Percentiles rank a stretch among this genome's conserved stretches.
Evolutionary conservation across 2,888 invertebrate species (phyloP).

Genomic region (Phortica okadai): DNA sequence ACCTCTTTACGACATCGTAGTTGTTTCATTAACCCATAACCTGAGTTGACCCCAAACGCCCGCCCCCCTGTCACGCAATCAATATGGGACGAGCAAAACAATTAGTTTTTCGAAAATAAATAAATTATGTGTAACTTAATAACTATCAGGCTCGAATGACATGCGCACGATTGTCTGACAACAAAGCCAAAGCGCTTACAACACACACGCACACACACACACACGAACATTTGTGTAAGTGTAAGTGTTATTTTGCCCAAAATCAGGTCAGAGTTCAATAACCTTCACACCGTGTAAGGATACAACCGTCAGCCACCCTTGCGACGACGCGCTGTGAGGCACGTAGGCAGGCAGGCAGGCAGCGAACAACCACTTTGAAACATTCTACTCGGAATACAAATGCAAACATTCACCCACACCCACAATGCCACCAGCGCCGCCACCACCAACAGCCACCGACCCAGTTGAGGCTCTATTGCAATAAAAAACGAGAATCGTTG

Average conservation of each 20-base stretch:
- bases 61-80: background rate
- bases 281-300: slow-evolving; percentile 57
- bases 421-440: background rate
- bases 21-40: too few species aligned
- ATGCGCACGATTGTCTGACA: slow-evolving; percentile 25
- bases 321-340: slow-evolving; percentile 56
- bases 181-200: slow-evolving; percentile 38
- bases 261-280: slow-evolving; percentile 66
- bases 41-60: background rate
- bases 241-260: background rate
- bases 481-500: background rate
- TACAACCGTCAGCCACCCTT: slow-evolving; percentile 42
- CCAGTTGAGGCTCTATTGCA: background rate
- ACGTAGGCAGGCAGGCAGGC: slow-evolving; percentile 51
- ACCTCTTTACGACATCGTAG: too few species aligned
- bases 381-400: background rate
- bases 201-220: slow-evolving; percentile 35
- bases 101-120: slow-evolving; percentile 57
- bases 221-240: background rate
- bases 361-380: slow-evolving; percentile 20
- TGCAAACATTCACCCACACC: background rate
- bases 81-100: slow-evolving; percentile 33
- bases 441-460: slow-evolving; percentile 29
- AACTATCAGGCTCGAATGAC: slow-evolving; percentile 47
- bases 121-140: slow-evolving; percentile 56